Percentiles rank a stretch among this genome's conserved stretches.
Conservation (phyloP, 2,797 vertebrate species). For the Channallabes apus region DNA sequence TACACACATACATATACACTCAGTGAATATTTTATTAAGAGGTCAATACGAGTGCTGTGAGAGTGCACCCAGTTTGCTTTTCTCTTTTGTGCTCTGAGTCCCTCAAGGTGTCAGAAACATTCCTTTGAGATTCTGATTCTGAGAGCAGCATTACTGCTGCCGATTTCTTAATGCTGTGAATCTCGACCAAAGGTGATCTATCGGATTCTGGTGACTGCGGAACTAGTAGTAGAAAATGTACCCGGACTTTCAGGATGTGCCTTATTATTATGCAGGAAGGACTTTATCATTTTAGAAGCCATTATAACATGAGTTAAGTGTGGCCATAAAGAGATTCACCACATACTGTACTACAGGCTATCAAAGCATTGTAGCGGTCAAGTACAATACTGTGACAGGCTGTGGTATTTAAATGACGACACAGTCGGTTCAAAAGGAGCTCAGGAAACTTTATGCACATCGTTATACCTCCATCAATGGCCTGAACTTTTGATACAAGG, state of each 20-base stretch:
- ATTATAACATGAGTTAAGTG: background rate
- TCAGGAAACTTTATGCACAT: background rate
- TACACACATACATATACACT: background rate
- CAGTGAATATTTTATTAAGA: background rate
- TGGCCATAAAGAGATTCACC: background rate
- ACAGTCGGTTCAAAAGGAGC: background rate
- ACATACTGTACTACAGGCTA: no score
- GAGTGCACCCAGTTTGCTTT: background rate
- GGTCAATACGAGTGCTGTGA: background rate
- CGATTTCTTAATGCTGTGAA: background rate
- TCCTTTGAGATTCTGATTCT: background rate
- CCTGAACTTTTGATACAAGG: background rate
- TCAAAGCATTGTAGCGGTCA: no score
- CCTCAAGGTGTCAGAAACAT: background rate
- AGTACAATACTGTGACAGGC: background rate
- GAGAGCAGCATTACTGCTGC: background rate
- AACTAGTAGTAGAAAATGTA: background rate
- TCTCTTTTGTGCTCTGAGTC: background rate
- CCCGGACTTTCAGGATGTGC: background rate
- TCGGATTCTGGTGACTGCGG: background rate
- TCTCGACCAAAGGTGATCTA: background rate
- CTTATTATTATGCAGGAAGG: background rate
- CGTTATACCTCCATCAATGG: background rate
- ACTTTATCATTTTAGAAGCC: conserved; percentile 2
- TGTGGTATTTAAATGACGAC: background rate